These are phyloP conservation scores for Eumeta japonica DNA, from an alignment of 1,140 invertebrate genomes.

Conservation along the genomic window DNA sequence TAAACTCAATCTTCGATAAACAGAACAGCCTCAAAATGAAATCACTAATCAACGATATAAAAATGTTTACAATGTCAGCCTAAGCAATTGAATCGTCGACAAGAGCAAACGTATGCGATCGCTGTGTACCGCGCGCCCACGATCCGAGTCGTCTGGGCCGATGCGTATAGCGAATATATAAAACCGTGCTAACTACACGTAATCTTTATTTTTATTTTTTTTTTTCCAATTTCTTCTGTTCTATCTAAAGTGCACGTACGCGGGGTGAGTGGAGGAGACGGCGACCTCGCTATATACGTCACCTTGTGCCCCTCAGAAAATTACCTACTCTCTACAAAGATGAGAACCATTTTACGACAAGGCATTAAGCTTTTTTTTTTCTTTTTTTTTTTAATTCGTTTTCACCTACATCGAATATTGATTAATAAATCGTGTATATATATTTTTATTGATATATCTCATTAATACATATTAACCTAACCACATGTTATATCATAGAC, in stretches of 20 bases:
- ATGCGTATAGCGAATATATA: no score
- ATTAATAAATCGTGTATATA: conserved; percentile 53
- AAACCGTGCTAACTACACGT: conserved; percentile 17
- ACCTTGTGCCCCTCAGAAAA: no score
- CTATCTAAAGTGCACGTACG: conserved; percentile 35
- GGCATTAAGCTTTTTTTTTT: conserved; percentile 51
- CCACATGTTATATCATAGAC: conserved; percentile 47
- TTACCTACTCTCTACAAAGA: conserved; percentile 43
- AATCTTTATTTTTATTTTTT: conserved; percentile 31
- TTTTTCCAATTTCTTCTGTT: conserved; percentile 32
- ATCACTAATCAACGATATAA: no score
- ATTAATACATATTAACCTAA: conserved; percentile 40
- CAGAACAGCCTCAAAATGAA: no score
- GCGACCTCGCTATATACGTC: no score
- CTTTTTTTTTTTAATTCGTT: conserved; percentile 34
- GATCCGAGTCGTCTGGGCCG: no score
- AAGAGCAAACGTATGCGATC: no score
- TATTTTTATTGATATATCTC: conserved; percentile 56
- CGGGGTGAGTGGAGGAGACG: conserved; percentile 46
- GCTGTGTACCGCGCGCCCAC: no score
- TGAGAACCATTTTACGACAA: conserved; percentile 54
- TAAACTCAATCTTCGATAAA: no score
- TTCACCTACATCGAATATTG: conserved; percentile 46
- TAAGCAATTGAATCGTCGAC: no score
- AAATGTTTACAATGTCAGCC: no score